Conservation (phyloP, 1,140 invertebrate genomes). For the Wasmannia auropunctata region DNA sequence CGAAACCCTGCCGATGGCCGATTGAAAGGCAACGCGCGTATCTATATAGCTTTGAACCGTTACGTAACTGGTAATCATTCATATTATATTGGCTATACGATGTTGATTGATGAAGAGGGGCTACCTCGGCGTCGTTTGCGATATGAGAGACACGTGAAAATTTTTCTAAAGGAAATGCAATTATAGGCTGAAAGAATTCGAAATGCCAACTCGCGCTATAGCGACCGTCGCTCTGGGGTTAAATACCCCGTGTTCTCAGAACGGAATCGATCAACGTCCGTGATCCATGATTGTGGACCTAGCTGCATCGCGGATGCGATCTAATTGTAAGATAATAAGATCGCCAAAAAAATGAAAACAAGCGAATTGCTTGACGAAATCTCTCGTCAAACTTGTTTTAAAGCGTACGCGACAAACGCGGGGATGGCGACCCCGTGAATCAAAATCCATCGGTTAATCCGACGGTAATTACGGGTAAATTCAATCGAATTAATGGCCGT, state of each 20-base stretch:
- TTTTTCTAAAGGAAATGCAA: not conserved
- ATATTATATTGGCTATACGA: not conserved
- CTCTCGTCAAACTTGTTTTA: constrained; percentile 6
- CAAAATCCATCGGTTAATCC: constrained; percentile 52
- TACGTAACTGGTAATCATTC: not conserved
- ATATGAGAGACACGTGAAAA: not conserved
- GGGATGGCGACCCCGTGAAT: not conserved
- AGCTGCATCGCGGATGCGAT: not conserved
- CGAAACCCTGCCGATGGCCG: not conserved
- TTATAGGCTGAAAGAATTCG: not conserved
- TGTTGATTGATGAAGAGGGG: constrained; percentile 11
- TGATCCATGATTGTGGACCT: not conserved
- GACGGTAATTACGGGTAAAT: constrained; percentile 76
- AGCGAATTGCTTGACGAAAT: not conserved
- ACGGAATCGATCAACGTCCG: constrained; percentile 18
- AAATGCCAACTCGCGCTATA: not conserved
- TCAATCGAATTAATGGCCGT: constrained; percentile 64
- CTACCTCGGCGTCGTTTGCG: not conserved
- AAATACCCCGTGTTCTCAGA: not conserved
- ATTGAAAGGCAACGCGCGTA: not conserved
- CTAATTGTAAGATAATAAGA: too few relatives aligned
- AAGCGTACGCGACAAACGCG: not conserved
- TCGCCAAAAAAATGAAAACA: too few relatives aligned
- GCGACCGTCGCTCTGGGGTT: not conserved
- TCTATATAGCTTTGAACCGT: not conserved